phyloP scores from a whole-genome alignment of 2,888 invertebrate genomes.

The Brenthis hecate region DNA sequence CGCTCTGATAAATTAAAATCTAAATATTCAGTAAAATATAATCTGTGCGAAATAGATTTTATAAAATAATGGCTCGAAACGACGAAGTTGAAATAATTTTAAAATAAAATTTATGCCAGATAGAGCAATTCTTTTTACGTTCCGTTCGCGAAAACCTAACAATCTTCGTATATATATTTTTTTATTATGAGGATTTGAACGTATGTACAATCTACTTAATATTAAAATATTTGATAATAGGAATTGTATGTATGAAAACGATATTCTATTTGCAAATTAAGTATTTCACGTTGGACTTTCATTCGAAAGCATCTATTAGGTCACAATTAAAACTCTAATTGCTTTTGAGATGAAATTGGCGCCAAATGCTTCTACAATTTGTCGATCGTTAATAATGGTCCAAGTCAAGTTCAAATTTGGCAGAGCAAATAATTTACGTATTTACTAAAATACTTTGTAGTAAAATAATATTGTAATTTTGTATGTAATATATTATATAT shows the following conservation, averaged over 20 bases:
- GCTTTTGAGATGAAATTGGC: constrained; percentile 9
- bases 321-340: background rate
- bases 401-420: constrained; percentile 20
- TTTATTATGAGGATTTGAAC: too few relatives aligned
- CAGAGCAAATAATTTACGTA: constrained; percentile 11
- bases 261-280: background rate
- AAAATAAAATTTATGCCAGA: too few relatives aligned
- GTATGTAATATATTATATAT: background rate
- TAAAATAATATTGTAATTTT: background rate
- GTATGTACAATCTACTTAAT: too few relatives aligned
- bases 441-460: background rate
- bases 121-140: too few relatives aligned
- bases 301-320: background rate
- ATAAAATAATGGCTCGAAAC: background rate
- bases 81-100: too few relatives aligned
- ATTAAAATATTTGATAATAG: too few relatives aligned
- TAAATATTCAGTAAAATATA: background rate
- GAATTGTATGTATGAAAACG: too few relatives aligned
- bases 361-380: constrained; percentile 18
- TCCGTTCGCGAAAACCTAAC: too few relatives aligned
- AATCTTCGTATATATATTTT: too few relatives aligned
- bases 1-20: background rate
- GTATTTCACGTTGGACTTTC: background rate
- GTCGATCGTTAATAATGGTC: constrained; percentile 20
- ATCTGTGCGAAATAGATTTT: background rate